These are phyloP conservation scores for Mechanitis mazaeus DNA, from an alignment of 2,888 invertebrate genomes.

Conservation along the genomic window DNA sequence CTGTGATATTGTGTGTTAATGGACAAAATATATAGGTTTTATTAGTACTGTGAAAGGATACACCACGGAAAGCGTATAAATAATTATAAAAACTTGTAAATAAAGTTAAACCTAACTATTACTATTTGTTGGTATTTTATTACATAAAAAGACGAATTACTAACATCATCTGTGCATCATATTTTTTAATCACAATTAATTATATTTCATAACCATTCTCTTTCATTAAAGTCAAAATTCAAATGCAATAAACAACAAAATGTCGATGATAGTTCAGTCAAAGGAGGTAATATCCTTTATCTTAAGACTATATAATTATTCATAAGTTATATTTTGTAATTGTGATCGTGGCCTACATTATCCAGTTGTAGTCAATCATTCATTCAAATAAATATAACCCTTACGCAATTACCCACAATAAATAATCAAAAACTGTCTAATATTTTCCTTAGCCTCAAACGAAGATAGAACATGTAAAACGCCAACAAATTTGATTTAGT, in stretches of 20 bases:
- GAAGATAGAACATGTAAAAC: too few species aligned
- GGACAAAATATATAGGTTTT: constrained; percentile 60
- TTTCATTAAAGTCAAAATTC: background rate
- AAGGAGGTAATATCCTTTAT: constrained; percentile 13
- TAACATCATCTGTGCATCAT: background rate
- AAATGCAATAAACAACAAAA: constrained; percentile 7
- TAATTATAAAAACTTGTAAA: constrained; percentile 52
- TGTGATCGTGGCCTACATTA: background rate
- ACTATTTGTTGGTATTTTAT: constrained; percentile 22
- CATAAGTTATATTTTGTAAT: background rate
- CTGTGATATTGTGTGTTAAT: constrained; percentile 75
- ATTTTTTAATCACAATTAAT: too few species aligned
- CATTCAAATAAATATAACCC: background rate
- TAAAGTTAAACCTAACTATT: constrained; percentile 42
- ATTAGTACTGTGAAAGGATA: constrained; percentile 55
- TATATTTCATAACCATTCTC: background rate
- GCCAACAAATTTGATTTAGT: too few species aligned
- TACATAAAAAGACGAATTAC: constrained; percentile 7
- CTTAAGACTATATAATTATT: constrained; percentile 12
- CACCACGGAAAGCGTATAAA: constrained; percentile 47
- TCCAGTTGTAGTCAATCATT: background rate
- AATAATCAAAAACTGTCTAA: too few species aligned
- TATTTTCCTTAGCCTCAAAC: too few species aligned
- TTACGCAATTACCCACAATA: background rate
- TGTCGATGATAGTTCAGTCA: constrained; percentile 10